These are phyloP conservation scores for Bombus picipes DNA, from an alignment of 1,140 invertebrate genomes.

Conservation along the genomic window DNA sequence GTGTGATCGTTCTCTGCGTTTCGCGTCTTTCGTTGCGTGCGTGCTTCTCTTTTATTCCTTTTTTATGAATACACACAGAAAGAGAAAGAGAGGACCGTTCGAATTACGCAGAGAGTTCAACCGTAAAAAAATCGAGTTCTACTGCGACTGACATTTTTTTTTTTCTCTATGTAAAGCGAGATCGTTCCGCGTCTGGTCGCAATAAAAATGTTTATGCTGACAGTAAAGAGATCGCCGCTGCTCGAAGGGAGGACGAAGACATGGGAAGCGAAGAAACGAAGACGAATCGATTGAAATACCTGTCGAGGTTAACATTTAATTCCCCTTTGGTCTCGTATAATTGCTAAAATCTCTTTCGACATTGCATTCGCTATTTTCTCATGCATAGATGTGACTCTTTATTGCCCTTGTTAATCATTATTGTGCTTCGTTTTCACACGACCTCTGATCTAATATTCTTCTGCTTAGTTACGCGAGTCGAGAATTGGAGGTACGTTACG, in stretches of 20 bases:
- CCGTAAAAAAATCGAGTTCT: slow-evolving; percentile 56
- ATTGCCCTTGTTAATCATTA: not conserved
- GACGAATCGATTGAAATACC: not conserved
- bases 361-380: not conserved
- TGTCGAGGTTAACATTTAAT: not conserved
- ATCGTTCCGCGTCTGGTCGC: slow-evolving; percentile 61
- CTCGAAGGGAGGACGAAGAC: slow-evolving; percentile 29
- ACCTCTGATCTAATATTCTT: not conserved
- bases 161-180: slow-evolving; percentile 58
- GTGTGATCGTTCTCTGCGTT: not conserved
- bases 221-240: slow-evolving; percentile 61
- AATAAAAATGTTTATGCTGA: slow-evolving; percentile 76
- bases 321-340: not conserved
- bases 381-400: not conserved
- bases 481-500: not conserved
- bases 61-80: slow-evolving; percentile 9
- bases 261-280: not conserved
- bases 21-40: slow-evolving; percentile 8
- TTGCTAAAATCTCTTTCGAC: too few relatives aligned
- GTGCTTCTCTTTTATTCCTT: not conserved
- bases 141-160: slow-evolving; percentile 52
- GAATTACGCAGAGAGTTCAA: slow-evolving; percentile 67
- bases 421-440: not conserved
- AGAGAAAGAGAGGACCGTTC: slow-evolving; percentile 43
- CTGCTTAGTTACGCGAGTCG: not conserved